Evolutionary conservation across 2,888 invertebrate genomes (phyloP).

Genomic region (Aspidiotus destructor): DNA sequence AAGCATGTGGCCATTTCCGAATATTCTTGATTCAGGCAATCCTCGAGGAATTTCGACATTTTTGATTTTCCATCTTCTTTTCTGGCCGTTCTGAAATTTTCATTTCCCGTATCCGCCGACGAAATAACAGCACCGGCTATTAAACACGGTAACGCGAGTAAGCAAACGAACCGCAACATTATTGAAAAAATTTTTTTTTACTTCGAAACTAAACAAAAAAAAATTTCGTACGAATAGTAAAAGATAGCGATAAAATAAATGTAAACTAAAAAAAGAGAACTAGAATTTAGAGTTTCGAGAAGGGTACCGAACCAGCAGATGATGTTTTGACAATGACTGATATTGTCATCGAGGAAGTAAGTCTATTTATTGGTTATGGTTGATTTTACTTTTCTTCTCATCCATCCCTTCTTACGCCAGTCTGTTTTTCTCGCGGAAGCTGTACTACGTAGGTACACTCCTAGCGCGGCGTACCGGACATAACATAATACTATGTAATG

Average conservation of each 20-base stretch:
- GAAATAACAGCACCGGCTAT: slow-evolving; percentile 27
- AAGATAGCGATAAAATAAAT: slow-evolving; percentile 7
- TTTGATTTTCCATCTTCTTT: slow-evolving; percentile 33
- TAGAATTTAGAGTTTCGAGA: background rate
- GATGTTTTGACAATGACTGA: slow-evolving; percentile 32
- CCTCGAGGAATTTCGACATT: slow-evolving; percentile 36
- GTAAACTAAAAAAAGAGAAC: background rate
- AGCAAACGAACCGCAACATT: slow-evolving; percentile 19
- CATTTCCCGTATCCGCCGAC: slow-evolving; percentile 26
- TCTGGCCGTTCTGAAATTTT: slow-evolving; percentile 17
- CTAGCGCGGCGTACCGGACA: slow-evolving; percentile 29
- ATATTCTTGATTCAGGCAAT: slow-evolving; percentile 34
- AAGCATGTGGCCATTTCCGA: slow-evolving; percentile 43
- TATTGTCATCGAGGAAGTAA: slow-evolving; percentile 23
- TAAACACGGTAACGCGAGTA: slow-evolving; percentile 27
- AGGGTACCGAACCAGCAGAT: slow-evolving; percentile 12
- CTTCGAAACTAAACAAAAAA: slow-evolving; percentile 6
- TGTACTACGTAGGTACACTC: slow-evolving; percentile 8
- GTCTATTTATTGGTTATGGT: slow-evolving; percentile 32
- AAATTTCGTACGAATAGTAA: slow-evolving; percentile 3
- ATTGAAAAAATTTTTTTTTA: slow-evolving; percentile 11
- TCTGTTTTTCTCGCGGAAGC: slow-evolving; percentile 27
- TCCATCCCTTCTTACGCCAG: slow-evolving; percentile 26
- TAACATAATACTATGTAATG: slow-evolving; percentile 33
- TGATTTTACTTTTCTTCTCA: slow-evolving; percentile 30